phyloP scores from a whole-genome alignment of 2,113 vertebrate species.

The Peromyscus polionotus region DNA sequence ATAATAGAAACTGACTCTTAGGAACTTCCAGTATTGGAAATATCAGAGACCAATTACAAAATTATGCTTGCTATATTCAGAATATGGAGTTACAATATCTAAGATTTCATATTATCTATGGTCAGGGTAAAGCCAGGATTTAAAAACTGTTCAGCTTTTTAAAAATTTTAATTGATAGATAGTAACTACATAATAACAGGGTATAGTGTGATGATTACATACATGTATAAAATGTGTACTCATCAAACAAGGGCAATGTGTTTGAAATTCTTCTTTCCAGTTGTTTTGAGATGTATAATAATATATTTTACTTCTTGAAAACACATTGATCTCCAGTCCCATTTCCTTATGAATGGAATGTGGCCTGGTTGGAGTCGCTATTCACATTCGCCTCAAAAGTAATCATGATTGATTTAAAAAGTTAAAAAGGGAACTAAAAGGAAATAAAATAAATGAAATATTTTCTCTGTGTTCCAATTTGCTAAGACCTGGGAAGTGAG shows the following conservation, averaged over 20 bases:
- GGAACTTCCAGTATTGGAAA: not conserved
- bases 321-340: not conserved
- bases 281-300: not conserved
- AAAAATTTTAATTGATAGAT: not conserved
- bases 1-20: not conserved
- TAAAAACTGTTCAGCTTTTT: constrained; percentile 14
- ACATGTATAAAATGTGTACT: not conserved
- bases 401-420: constrained; percentile 23
- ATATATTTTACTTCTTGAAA: constrained; percentile 23
- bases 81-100: constrained; percentile 21
- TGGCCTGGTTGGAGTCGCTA: not conserved
- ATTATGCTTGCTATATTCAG: not conserved
- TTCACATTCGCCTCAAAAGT: not conserved
- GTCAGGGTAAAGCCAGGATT: not conserved
- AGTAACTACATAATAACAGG: not conserved
- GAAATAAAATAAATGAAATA: not conserved
- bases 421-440: not conserved
- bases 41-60: not conserved
- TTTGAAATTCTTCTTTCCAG: not conserved
- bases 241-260: not conserved
- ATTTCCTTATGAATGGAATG: not conserved
- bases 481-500: not conserved
- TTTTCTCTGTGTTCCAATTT: constrained; percentile 10
- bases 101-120: constrained; percentile 4
- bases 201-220: not conserved